Conservation (phyloP, 2,113 vertebrate genomes). For the Pseudorasbora parva region DNA sequence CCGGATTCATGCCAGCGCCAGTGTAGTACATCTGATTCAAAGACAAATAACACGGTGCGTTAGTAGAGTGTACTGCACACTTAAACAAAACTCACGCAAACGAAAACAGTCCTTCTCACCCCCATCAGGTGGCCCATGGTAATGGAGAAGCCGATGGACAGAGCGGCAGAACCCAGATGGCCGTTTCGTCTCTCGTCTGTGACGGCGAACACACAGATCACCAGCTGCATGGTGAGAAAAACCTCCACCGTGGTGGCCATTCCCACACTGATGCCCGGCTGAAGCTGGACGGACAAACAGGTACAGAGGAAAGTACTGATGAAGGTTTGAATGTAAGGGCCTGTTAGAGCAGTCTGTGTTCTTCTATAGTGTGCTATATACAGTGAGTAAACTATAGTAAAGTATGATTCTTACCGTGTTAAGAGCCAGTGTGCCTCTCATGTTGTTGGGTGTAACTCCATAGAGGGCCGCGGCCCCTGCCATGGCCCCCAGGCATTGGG, state of each 20-base stretch:
- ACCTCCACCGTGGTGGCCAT: slow-evolving; percentile 92
- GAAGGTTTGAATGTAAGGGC: neutral
- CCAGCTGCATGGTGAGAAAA: slow-evolving; percentile 89
- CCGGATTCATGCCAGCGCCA: slow-evolving; percentile 93
- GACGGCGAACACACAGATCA: slow-evolving; percentile 88
- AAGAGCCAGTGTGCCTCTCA: slow-evolving; percentile 89
- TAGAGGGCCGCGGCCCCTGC: slow-evolving; percentile 89
- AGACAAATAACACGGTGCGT: neutral
- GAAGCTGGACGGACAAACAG: slow-evolving; percentile 74
- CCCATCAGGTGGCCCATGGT: slow-evolving; percentile 91
- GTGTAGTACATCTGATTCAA: slow-evolving; percentile 89
- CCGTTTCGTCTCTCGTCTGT: slow-evolving; percentile 90
- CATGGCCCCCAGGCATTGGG: slow-evolving; percentile 89
- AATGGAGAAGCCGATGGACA: slow-evolving; percentile 91
- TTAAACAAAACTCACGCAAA: neutral
- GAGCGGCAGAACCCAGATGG: slow-evolving; percentile 83
- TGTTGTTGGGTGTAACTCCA: slow-evolving; percentile 84
- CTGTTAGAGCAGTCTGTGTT: neutral
- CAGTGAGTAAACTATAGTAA: neutral
- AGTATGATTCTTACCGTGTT: slow-evolving; percentile 86
- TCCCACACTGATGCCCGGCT: slow-evolving; percentile 85
- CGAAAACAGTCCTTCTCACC: slow-evolving; percentile 75
- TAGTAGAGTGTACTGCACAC: neutral
- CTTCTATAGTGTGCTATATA: neutral
- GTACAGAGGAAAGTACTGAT: neutral